phyloP scores from a whole-genome alignment of 2,888 invertebrate genomes.

The Sarcophaga caerulescens region DNA sequence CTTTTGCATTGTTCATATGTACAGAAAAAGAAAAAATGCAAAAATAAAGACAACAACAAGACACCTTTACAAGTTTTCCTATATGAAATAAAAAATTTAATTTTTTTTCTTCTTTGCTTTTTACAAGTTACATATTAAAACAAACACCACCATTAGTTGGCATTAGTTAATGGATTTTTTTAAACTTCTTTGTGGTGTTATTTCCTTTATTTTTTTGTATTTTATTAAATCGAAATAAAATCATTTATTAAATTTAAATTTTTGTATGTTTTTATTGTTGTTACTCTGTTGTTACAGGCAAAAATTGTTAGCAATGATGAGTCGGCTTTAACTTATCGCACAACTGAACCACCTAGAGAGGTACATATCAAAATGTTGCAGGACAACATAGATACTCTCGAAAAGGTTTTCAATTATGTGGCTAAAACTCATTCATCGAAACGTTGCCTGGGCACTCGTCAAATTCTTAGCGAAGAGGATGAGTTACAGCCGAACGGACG shows the following conservation, averaged over 20 bases:
- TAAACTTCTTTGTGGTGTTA: neutral
- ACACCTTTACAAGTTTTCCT: constrained; percentile 54
- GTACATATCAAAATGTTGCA: constrained; percentile 88
- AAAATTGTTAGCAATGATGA: constrained; percentile 86
- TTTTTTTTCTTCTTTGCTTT: neutral
- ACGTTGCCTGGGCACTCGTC: constrained; percentile 93
- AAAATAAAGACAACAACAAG: neutral
- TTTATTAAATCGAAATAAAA: neutral
- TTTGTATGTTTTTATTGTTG: neutral
- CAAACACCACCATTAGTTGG: neutral
- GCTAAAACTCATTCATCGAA: constrained; percentile 87
- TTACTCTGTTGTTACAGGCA: constrained; percentile 82
- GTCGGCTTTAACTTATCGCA: constrained; percentile 87
- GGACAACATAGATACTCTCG: constrained; percentile 90
- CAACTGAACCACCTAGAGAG: constrained; percentile 86
- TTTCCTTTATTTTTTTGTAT: neutral
- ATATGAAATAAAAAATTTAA: constrained; percentile 15
- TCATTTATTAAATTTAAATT: neutral
- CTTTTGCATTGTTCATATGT: neutral
- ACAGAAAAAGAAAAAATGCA: neutral
- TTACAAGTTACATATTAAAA: neutral
- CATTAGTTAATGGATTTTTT: neutral
- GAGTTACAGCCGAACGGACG: constrained; percentile 96
- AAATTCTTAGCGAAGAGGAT: constrained; percentile 95
- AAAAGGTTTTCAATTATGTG: constrained; percentile 91